Evolutionary conservation across 2,797 vertebrate species (phyloP).

Genomic region (Scleropages formosus): DNA sequence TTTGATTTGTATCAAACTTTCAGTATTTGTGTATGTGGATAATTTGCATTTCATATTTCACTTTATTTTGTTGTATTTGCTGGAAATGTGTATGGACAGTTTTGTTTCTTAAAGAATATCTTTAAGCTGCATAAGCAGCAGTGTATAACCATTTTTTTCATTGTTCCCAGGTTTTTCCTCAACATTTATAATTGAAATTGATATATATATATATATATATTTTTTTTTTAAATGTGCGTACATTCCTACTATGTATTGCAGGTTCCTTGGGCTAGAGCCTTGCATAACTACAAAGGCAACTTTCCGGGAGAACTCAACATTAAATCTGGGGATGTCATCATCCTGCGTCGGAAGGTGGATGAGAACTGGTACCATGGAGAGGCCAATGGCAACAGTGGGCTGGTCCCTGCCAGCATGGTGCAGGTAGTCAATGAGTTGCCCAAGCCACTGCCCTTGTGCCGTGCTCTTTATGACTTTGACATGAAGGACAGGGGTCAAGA

Average conservation of each 20-base stretch:
- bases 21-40: no score
- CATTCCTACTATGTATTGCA: slow-evolving; percentile 43
- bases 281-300: slow-evolving; percentile 70
- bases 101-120: no score
- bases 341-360: slow-evolving; percentile 70
- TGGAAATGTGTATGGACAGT: no score
- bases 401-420: slow-evolving; percentile 64
- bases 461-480: slow-evolving; percentile 78
- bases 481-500: slow-evolving; percentile 68
- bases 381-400: slow-evolving; percentile 60
- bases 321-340: slow-evolving; percentile 69
- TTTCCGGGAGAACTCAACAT: slow-evolving; percentile 70
- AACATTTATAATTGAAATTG: not conserved
- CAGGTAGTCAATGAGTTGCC: slow-evolving; percentile 70
- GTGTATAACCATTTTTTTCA: no score
- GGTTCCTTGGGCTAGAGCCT: slow-evolving; percentile 71
- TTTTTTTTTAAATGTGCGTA: slow-evolving; percentile 22
- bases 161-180: no score
- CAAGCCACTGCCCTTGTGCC: slow-evolving; percentile 73
- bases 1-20: no score
- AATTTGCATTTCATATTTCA: no score
- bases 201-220: slow-evolving; percentile 20
- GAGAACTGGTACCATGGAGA: slow-evolving; percentile 78
- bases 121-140: no score
- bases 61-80: no score